A percentile compares a stretch with the other conserved stretches of the same genome.
phyloP scores from a whole-genome alignment of 2,888 invertebrate genomes.

The Drosophila testacea region DNA sequence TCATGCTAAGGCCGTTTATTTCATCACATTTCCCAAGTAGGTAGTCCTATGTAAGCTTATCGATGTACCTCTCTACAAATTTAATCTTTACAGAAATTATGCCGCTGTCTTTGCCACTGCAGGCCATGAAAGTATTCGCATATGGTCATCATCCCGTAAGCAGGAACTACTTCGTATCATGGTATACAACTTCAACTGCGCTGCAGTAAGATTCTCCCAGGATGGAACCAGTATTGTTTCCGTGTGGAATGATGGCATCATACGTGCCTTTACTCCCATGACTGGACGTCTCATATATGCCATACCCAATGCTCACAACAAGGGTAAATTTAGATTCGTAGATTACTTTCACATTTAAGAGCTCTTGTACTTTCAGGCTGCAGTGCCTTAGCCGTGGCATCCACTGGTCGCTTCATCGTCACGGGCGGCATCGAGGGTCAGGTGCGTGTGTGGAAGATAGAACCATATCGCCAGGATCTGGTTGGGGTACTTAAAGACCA shows the following conservation, averaged over 20 bases:
- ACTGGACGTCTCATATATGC: conserved; percentile 92
- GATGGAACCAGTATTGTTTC: conserved; percentile 93
- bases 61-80: conserved; percentile 20
- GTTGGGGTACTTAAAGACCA: conserved; percentile 94
- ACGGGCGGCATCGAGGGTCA: conserved; percentile 98
- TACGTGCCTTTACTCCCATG: conserved; percentile 93
- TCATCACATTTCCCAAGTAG: conserved; percentile 93
- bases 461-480: conserved; percentile 88
- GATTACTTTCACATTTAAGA: neutral
- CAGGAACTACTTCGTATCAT: conserved; percentile 93
- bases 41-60: conserved; percentile 74
- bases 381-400: conserved; percentile 92
- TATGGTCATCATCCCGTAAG: conserved; percentile 92
- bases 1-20: conserved; percentile 92
- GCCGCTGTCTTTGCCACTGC: conserved; percentile 95
- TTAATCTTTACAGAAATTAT: conserved; percentile 87
- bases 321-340: conserved; percentile 81
- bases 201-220: conserved; percentile 90
- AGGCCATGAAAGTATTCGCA: conserved; percentile 92
- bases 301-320: conserved; percentile 95
- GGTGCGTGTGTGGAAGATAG: conserved; percentile 92
- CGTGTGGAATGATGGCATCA: conserved; percentile 94
- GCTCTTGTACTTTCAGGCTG: conserved; percentile 72
- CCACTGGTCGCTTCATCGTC: conserved; percentile 89
- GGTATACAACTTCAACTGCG: conserved; percentile 95